phyloP scores from a whole-genome alignment of 92 coral and sea anemone species.

The Phenganax stokvisi region DNA sequence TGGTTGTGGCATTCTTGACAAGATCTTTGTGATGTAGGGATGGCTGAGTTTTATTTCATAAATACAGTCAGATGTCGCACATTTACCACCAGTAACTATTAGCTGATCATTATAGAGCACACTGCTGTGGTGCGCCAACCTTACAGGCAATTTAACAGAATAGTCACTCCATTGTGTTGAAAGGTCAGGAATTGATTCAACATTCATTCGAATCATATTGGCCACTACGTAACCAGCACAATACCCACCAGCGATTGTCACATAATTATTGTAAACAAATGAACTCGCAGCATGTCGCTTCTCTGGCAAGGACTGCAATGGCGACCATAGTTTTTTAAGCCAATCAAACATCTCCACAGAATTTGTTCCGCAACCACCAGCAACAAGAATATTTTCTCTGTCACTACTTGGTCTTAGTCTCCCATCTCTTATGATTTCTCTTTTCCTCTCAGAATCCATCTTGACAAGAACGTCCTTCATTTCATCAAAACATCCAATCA shows the following conservation, averaged over 20 bases:
- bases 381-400: not conserved
- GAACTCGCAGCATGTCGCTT: not conserved
- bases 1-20: not conserved
- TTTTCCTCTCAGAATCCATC: not conserved
- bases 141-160: constrained; percentile 1
- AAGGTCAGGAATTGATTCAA: not conserved
- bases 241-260: constrained; percentile 1
- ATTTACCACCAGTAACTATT: not conserved
- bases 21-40: not conserved
- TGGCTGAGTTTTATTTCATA: not conserved
- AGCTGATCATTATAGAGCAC: constrained; percentile 7
- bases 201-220: not conserved
- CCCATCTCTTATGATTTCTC: not conserved
- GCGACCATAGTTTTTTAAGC: constrained; percentile 6
- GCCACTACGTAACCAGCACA: not conserved
- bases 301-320: constrained; percentile 4
- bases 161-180: not conserved
- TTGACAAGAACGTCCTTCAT: constrained; percentile 3
- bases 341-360: constrained; percentile 18
- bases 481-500: constrained; percentile 6
- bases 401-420: not conserved
- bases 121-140: constrained; percentile 1
- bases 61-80: not conserved
- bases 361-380: not conserved
- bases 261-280: constrained; percentile 11